Percentiles rank a stretch among this genome's conserved stretches.
Conservation (phyloP, 1,140 invertebrate species). For the Ceratina japonica region DNA sequence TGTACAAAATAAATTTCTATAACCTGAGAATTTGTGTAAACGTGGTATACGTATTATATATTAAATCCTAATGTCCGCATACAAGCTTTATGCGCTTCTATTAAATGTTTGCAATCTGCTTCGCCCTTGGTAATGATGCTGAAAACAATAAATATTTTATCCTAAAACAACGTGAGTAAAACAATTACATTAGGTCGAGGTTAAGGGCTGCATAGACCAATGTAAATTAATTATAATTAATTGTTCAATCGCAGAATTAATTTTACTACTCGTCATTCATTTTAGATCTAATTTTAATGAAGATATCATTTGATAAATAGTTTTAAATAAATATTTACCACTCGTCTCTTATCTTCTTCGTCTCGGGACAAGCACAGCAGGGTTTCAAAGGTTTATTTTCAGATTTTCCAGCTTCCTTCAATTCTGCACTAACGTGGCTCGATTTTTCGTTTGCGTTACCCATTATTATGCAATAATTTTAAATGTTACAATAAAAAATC, state of each 20-base stretch:
- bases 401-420: background rate
- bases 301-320: background rate
- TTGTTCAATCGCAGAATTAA: too few species aligned
- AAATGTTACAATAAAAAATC: background rate
- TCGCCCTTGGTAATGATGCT: slow-evolving; percentile 96
- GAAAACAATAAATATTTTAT: slow-evolving; percentile 75
- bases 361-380: slow-evolving; percentile 99
- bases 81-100: slow-evolving; percentile 98
- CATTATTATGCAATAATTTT: slow-evolving; percentile 19
- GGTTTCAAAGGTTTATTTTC: slow-evolving; percentile 83
- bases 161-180: slow-evolving; percentile 1
- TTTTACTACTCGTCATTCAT: background rate
- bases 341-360: slow-evolving; percentile 92
- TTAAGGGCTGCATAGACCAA: slow-evolving; percentile 18
- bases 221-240: background rate
- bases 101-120: slow-evolving; percentile 92
- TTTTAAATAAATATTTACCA: slow-evolving; percentile 84
- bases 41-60: slow-evolving; percentile 81
- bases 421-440: background rate
- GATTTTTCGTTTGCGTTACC: background rate
- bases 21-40: slow-evolving; percentile 29
- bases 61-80: slow-evolving; percentile 98
- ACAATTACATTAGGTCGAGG: background rate
- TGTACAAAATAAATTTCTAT: slow-evolving; percentile 19
- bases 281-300: background rate